These are phyloP conservation scores for Toxostoma redivivum DNA, from an alignment of 2,113 vertebrate genomes.

Conservation along the genomic window DNA sequence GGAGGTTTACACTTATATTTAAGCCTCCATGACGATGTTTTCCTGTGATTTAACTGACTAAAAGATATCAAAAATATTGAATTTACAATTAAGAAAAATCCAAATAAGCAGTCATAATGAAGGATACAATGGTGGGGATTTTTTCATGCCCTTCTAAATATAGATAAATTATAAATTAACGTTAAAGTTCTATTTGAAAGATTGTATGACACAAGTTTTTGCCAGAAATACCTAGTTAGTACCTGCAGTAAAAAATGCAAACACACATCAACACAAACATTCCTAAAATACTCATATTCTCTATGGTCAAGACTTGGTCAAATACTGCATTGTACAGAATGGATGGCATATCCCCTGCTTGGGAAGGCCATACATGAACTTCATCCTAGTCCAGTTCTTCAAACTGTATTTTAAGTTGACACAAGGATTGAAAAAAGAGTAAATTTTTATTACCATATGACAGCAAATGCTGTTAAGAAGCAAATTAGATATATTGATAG, in stretches of 20 bases:
- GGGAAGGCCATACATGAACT: neutral
- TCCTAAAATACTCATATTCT: neutral
- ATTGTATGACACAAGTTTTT: neutral
- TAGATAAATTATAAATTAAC: neutral
- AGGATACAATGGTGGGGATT: accelerated
- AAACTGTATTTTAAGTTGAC: neutral
- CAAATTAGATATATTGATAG: neutral
- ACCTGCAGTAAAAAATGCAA: neutral
- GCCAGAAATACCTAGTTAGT: neutral
- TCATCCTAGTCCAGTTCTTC: neutral
- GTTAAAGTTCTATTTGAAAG: neutral
- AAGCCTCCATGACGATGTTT: neutral
- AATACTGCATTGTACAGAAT: neutral
- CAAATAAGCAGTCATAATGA: neutral
- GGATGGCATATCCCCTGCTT: neutral
- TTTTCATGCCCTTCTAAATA: neutral
- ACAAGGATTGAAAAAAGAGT: neutral
- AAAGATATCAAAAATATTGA: neutral
- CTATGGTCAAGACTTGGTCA: neutral
- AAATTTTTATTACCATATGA: neutral
- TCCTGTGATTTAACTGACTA: neutral
- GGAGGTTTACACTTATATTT: neutral
- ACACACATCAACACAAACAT: neutral
- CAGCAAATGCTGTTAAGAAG: neutral
- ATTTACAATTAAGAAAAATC: neutral